Conservation (phyloP, 2,888 invertebrate species). For the Tuberolachnus salignus region DNA sequence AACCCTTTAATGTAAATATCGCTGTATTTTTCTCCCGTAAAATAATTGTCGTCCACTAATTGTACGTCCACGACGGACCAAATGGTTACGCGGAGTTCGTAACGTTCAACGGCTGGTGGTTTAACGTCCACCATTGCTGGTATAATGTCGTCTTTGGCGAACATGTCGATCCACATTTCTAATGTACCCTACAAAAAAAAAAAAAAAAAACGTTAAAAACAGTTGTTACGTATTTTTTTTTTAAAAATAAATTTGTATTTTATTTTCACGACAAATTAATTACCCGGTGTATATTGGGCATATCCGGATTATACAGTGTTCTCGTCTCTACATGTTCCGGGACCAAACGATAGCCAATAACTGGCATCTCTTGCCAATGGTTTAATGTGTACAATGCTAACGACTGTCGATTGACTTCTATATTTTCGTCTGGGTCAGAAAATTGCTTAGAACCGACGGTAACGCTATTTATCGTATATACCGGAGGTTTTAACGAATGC, state of each 20-base stretch:
- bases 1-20: conserved; percentile 52
- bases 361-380: conserved; percentile 76
- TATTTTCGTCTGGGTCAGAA: neutral
- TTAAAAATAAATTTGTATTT: neutral
- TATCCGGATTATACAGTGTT: conserved; percentile 73
- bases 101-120: conserved; percentile 72
- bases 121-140: conserved; percentile 79
- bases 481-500: conserved; percentile 70
- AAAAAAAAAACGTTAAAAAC: neutral
- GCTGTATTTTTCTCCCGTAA: conserved; percentile 64
- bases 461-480: conserved; percentile 65
- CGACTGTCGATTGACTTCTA: conserved; percentile 67
- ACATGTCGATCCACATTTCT: conserved; percentile 90
- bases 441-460: conserved; percentile 64
- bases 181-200: conserved; percentile 75
- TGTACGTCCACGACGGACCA: conserved; percentile 72
- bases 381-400: conserved; percentile 78
- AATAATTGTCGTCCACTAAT: conserved; percentile 73
- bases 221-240: too few relatives aligned
- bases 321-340: conserved; percentile 93
- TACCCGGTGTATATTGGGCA: conserved; percentile 39
- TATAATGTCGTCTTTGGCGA: conserved; percentile 65
- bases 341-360: conserved; percentile 78
- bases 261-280: too few relatives aligned
- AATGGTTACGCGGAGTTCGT: conserved; percentile 73